phyloP scores from a whole-genome alignment of 92 coral and sea anemone species.

The Epizoanthus illoricatus region DNA sequence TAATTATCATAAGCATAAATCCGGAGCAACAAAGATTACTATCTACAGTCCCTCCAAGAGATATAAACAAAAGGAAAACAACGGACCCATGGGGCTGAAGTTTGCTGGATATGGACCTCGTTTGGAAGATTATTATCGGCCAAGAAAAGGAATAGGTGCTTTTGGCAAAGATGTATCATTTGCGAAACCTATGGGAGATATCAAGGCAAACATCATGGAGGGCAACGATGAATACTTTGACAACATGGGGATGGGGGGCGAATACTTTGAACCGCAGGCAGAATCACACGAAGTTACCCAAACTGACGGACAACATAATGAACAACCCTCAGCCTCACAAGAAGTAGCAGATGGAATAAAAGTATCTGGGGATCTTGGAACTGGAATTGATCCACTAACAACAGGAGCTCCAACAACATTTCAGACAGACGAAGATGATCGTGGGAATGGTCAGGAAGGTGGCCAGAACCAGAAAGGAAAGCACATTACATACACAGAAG shows the following conservation, averaged over 20 bases:
- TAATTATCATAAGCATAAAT: neutral
- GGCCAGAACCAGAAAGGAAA: too few relatives aligned
- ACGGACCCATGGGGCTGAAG: neutral
- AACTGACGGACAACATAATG: neutral
- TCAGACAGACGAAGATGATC: too few relatives aligned
- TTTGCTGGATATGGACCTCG: neutral
- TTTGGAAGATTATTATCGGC: neutral
- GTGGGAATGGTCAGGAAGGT: too few relatives aligned
- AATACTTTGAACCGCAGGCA: neutral
- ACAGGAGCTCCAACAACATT: neutral
- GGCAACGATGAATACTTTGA: constrained; percentile 45
- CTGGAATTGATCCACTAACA: neutral
- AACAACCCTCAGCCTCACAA: neutral
- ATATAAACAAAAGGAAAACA: neutral
- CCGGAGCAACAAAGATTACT: neutral
- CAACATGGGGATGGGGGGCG: constrained; percentile 42
- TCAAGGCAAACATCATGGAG: constrained; percentile 28
- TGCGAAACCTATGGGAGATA: neutral
- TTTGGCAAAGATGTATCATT: neutral
- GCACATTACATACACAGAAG: too few relatives aligned
- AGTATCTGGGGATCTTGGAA: neutral
- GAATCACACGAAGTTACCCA: neutral
- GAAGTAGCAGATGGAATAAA: neutral
- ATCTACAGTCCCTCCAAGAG: neutral
- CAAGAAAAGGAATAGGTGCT: neutral